Evolutionary conservation across 2,797 vertebrate species (phyloP).

Genomic region (Lutjanus campechanus): DNA sequence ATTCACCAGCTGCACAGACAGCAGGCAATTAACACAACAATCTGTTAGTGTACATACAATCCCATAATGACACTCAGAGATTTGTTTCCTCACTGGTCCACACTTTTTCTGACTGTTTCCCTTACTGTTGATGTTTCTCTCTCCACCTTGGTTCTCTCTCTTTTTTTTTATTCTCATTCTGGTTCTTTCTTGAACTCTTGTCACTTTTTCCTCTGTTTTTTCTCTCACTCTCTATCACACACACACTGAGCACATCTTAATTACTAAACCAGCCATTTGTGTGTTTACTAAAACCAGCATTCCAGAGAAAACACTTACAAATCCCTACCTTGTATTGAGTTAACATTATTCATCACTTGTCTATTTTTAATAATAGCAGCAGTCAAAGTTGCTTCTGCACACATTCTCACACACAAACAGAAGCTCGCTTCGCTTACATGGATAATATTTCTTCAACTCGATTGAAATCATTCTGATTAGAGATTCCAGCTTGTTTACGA

Average conservation of each 20-base stretch:
- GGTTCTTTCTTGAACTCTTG: not conserved
- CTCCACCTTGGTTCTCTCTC: not conserved
- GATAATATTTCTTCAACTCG: no score
- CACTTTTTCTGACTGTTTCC: conserved; percentile 13
- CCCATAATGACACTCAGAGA: conserved; percentile 16
- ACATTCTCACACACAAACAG: not conserved
- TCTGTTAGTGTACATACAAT: conserved; percentile 51
- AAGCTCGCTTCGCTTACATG: no score
- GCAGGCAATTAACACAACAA: conserved; percentile 65
- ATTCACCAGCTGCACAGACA: conserved; percentile 64
- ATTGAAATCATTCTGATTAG: no score
- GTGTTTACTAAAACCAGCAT: conserved; percentile 2
- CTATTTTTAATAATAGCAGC: not conserved
- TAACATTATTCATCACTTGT: conserved; percentile 3
- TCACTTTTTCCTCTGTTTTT: conserved; percentile 5
- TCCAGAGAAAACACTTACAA: conserved; percentile 9
- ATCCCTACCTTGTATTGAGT: not conserved
- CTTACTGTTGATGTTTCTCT: conserved; percentile 6
- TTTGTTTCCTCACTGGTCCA: conserved; percentile 23
- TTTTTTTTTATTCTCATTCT: not conserved
- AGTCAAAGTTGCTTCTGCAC: not conserved
- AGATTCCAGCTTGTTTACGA: no score
- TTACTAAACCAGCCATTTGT: conserved; percentile 21
- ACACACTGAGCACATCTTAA: not conserved
- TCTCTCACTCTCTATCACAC: not conserved